Conservation (phyloP, 2,113 vertebrate species). For the Procapra przewalskii region DNA sequence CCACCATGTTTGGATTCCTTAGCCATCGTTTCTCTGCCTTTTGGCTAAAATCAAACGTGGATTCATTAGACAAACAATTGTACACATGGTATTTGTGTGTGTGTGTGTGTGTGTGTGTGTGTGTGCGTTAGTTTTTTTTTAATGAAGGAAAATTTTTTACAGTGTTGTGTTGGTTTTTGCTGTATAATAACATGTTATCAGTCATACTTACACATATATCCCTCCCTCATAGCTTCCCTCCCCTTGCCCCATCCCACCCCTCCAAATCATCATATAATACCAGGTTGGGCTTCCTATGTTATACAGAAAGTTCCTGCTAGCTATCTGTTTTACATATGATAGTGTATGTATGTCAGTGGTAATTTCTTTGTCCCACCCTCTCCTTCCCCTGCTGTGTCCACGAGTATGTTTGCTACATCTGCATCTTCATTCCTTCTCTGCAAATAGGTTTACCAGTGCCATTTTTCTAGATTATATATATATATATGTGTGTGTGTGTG, state of each 20-base stretch:
- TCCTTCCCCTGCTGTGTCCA: neutral
- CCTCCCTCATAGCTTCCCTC: neutral
- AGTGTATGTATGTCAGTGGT: neutral
- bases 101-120: neutral
- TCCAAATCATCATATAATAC: neutral
- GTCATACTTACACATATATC: neutral
- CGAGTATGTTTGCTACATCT: rapidly evolving
- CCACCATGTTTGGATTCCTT: neutral
- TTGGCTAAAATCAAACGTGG: neutral
- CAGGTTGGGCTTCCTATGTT: neutral
- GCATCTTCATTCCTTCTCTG: neutral
- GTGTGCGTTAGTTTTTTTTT: neutral
- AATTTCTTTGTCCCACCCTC: neutral
- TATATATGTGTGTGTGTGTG: rapidly evolving
- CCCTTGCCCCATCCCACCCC: neutral
- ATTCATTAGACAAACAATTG: neutral
- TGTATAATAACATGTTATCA: neutral
- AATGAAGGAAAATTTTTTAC: neutral
- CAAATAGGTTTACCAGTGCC: neutral
- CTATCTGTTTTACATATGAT: neutral
- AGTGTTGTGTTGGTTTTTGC: neutral
- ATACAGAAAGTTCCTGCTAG: neutral
- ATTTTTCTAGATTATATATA: neutral
- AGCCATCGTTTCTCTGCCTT: neutral
- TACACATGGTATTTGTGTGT: neutral